Evolutionary conservation across 2,888 invertebrate genomes (phyloP).

Genomic region (Drosophila pseudotakahashii): DNA sequence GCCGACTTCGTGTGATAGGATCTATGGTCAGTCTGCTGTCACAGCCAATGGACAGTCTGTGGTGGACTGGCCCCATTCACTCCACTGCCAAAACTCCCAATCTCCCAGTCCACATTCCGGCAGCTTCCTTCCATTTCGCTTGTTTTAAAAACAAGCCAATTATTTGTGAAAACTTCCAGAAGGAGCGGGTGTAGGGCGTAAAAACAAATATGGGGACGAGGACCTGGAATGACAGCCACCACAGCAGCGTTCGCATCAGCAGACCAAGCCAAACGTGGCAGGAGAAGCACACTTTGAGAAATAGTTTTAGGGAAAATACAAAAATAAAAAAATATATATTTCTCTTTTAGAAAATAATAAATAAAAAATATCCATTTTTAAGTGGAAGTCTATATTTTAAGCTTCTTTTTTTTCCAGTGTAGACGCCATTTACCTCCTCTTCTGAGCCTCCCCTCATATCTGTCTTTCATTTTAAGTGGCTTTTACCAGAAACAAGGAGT

Average conservation of each 20-base stretch:
- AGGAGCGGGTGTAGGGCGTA: background rate
- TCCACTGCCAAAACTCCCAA: background rate
- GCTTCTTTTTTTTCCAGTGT: slow-evolving; percentile 1
- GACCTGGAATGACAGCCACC: slow-evolving; percentile 15
- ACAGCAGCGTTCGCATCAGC: background rate
- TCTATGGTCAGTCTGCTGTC: slow-evolving; percentile 29
- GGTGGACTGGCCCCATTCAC: slow-evolving; percentile 1
- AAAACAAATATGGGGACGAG: slow-evolving; percentile 9
- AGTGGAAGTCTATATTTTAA: too few relatives aligned
- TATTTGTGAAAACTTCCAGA: slow-evolving; percentile 49
- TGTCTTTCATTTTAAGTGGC: slow-evolving; percentile 55
- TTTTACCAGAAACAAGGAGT: slow-evolving; percentile 43
- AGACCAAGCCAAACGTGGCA: slow-evolving; percentile 3
- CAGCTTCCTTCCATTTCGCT: slow-evolving; percentile 36
- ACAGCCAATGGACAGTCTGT: slow-evolving; percentile 18
- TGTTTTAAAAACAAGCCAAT: slow-evolving; percentile 63
- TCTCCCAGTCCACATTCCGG: slow-evolving; percentile 7
- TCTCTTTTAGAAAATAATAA: too few relatives aligned
- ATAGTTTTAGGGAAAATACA: background rate
- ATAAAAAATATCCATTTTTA: background rate
- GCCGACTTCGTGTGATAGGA: slow-evolving; percentile 22
- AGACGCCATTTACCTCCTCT: slow-evolving; percentile 1
- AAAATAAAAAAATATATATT: background rate
- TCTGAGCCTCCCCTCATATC: background rate
- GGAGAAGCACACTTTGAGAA: slow-evolving; percentile 10